Evolutionary conservation across 2,113 vertebrate species (phyloP).

Genomic region (Pseudorectes ferrugineus): DNA sequence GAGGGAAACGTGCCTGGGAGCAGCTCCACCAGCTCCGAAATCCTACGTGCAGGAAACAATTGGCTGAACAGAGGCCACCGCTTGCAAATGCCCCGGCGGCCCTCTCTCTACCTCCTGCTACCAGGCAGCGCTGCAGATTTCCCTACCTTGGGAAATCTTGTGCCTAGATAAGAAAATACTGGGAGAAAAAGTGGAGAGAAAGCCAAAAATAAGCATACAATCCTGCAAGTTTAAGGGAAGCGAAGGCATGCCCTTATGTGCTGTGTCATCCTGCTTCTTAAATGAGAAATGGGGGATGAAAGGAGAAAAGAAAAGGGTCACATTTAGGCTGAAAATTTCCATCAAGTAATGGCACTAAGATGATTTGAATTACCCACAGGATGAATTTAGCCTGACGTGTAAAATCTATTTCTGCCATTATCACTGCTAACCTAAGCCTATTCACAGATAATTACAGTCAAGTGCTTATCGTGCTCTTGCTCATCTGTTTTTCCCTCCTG

Average conservation of each 20-base stretch:
- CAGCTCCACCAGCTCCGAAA: constrained; percentile 35
- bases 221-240: not conserved
- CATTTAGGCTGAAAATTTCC: not conserved
- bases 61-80: not conserved
- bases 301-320: not conserved
- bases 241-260: not conserved
- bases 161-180: not conserved
- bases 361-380: not conserved
- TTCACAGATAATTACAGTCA: constrained; percentile 35
- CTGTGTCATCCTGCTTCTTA: not conserved
- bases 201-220: not conserved
- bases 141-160: not conserved
- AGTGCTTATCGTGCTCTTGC: constrained; percentile 6
- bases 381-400: not conserved
- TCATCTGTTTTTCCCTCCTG: constrained; percentile 17
- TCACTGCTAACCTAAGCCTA: constrained; percentile 15
- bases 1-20: constrained; percentile 42
- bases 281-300: not conserved
- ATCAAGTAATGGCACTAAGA: not conserved
- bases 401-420: constrained; percentile 42
- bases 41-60: constrained; percentile 11
- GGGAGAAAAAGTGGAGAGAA: not conserved
- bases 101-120: not conserved
- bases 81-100: not conserved
- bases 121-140: not conserved